These are phyloP conservation scores for Micropterix aruncella DNA, from an alignment of 2,888 invertebrate genomes.

Conservation along the genomic window DNA sequence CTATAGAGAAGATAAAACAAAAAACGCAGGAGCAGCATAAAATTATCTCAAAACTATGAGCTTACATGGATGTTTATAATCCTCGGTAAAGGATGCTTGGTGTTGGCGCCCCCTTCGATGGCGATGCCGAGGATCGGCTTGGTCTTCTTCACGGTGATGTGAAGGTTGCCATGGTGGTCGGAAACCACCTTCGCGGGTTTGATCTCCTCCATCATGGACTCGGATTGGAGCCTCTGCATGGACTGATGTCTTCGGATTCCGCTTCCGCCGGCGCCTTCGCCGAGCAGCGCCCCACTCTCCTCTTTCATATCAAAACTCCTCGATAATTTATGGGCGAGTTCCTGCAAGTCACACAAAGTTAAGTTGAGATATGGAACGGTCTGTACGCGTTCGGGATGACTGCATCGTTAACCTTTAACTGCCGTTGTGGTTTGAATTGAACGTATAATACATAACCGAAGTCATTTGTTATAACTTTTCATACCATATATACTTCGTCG, in stretches of 20 bases:
- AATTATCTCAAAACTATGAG: too few relatives aligned
- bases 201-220: slow-evolving; percentile 34
- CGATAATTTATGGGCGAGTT: slow-evolving; percentile 75
- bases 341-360: slow-evolving; percentile 46
- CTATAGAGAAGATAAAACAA: too few relatives aligned
- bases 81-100: slow-evolving; percentile 85
- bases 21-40: too few relatives aligned
- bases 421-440: not conserved
- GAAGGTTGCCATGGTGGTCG: slow-evolving; percentile 78
- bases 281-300: slow-evolving; percentile 58
- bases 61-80: slow-evolving; percentile 94
- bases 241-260: slow-evolving; percentile 62
- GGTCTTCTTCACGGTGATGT: slow-evolving; percentile 83
- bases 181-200: slow-evolving; percentile 53
- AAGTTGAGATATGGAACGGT: too few relatives aligned
- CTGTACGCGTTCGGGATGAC: not conserved
- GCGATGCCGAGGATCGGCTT: slow-evolving; percentile 92
- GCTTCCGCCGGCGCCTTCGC: slow-evolving; percentile 35
- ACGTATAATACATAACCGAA: too few relatives aligned
- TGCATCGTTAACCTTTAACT: not conserved
- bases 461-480: too few relatives aligned
- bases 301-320: slow-evolving; percentile 84
- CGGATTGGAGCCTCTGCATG: slow-evolving; percentile 58
- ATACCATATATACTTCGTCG: too few relatives aligned
- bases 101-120: slow-evolving; percentile 94